phyloP scores from a whole-genome alignment of 92 coral and sea anemone genomes.

The Phenganax marumi region DNA sequence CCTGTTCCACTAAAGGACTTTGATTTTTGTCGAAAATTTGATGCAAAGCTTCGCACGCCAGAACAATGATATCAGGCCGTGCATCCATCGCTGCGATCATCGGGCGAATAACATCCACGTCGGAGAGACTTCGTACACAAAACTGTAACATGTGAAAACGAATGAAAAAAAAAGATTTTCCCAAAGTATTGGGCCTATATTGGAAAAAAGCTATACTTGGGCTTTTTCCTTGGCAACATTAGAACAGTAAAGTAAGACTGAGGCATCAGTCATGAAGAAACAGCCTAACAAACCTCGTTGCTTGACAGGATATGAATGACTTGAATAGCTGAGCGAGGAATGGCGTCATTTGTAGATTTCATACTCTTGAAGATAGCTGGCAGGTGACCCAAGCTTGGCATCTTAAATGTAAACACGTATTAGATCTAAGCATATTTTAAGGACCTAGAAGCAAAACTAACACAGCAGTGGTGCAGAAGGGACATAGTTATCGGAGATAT shows the following conservation, averaged over 20 bases:
- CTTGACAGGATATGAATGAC: conserved; percentile 77
- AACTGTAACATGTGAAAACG: conserved; percentile 45
- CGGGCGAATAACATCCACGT: conserved; percentile 75
- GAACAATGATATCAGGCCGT: conserved; percentile 75
- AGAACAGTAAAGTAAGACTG: not conserved
- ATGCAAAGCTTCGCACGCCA: conserved; percentile 87
- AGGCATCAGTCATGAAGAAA: not conserved
- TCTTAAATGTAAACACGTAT: conserved; percentile 42
- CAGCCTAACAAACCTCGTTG: conserved; percentile 61
- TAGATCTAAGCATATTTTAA: no score
- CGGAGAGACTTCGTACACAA: conserved; percentile 95
- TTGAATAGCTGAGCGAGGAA: conserved; percentile 81
- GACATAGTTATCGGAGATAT: no score
- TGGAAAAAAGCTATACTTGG: no score
- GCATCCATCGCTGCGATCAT: conserved; percentile 95
- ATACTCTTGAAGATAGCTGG: conserved; percentile 82
- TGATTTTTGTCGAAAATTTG: conserved; percentile 90
- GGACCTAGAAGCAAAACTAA: no score
- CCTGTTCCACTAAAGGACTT: conserved; percentile 86
- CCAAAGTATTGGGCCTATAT: no score
- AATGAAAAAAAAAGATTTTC: not conserved
- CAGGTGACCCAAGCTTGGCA: conserved; percentile 92
- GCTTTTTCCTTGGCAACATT: no score
- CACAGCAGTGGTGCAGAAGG: no score
- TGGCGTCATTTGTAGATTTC: conserved; percentile 78